Evolutionary conservation across 2,888 invertebrate species (phyloP), one percentile per base, ranked within the genome.

Genomic region (Orgyia antiqua): DNA sequence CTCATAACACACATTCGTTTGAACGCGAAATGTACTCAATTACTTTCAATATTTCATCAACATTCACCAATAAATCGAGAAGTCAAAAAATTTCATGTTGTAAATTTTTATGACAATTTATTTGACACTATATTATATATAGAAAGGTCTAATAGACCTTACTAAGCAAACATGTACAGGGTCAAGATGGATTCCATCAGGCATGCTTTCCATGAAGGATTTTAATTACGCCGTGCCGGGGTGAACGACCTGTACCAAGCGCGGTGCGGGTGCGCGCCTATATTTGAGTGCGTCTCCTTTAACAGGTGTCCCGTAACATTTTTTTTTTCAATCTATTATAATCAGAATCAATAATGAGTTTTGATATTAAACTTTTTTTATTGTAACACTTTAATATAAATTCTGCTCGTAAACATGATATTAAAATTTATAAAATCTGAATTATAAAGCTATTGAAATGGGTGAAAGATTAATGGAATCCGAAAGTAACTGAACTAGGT

Each of bases 161-260:
- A 59, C 62, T 45, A 68, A 56, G 68, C 71, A 67, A 72, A 75
- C 80, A 77, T 70, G 78, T 65, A 15, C 67, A 67, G 60, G 79
- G 77, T 77, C 78, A 77, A 72, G 69, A 74, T 69, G 79, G 73
- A 82, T 80, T 77, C 80, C 80, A 76, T 78, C 76, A 77, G 75
- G 72, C 78, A 67, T 65, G 70, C 74, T 77, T 77, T 76, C 80
- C 78, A 76, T 83, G 83, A 80, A 84, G 80, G 83, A 82, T 83
- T 84, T 83, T 84, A 86, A 86, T 86, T 84, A 84, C 79, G 70
- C 67, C 63, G 70, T 63, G 50, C 61, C 56, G 65, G 55, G 78
- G 68, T 78, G 70, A 82, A 76, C 49, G 77, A 71, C 75, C 78
- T 50, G 30, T 24, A 41, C 30, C 29, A 39, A 37, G 42, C 53